Evolutionary conservation across 2,797 vertebrate species (phyloP), one percentile per base, ranked within the genome.

Genomic region (Xiphophorus birchmanni): DNA sequence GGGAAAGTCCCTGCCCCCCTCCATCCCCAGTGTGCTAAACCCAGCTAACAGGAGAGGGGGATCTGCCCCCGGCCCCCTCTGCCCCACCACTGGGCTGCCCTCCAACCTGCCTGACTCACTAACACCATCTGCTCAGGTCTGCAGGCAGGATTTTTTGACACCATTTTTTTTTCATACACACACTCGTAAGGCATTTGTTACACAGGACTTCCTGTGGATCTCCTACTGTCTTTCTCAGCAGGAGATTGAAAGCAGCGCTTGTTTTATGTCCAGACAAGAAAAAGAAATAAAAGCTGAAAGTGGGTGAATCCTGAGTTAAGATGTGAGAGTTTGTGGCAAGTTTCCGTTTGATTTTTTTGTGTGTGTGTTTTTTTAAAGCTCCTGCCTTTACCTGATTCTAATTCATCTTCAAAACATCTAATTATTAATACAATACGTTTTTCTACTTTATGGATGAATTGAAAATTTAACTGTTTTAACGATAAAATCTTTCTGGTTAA

Each of bases 121-220:
- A 82, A 8, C 82, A 86, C 94, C 93, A 94, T 94, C 94, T 95
- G 93, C 92, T 93, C 89, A 93, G 92, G 90, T 93, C 93, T 88
- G 90, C 84, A 54, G 85, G 83, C 86, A 90, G 76, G 76, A 84
- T 86, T 90, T 84, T 78, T 86, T 79, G 80, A 91, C 85, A 86
- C 73, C 77, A 71, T 80, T 85, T 87, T 79, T 84, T 86, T 75
- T 84, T 84, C 87, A 65, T 79, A 81, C 73, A 84, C 73, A 89
- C 85, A 85, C 79, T 86, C 54, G 48, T 87, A 48, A 83, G 81
- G 82, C 86, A 84, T 93, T 94, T 93, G 92, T 89, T 90, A 93
- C 90, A 87, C 89, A 90, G 67, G 87, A 80, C 86, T 83, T 91
- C 90, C 91, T 86, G 91, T 91, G 89, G 91, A 90, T 86, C 56